Base-by-base conservation (phyloP, 2,113 vertebrate species). In the Sturnus vulgaris region DNA sequence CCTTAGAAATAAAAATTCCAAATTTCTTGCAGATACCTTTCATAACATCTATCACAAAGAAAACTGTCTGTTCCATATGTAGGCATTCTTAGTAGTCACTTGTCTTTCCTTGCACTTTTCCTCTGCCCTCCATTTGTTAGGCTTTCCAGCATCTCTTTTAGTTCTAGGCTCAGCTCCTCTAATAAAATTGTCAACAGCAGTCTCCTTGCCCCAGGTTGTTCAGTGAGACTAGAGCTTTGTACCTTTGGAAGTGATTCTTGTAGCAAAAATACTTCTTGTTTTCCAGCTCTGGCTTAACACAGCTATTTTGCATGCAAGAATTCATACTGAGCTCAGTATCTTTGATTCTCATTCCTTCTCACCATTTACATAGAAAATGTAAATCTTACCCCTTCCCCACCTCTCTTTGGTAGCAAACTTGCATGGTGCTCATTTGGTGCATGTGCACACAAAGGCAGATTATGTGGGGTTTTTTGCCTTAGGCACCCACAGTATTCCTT, bases 311-410 rank as follows among this genome's bases (percentile, higher is more conserved):
- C 49, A 21, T 53, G 64, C 82, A 92, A 60, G 64, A 83, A 92
- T 81, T 90, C n/a, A 16, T 59, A 20, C 9, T 5, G 22, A 47
- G 28, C 40, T 81, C 22, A 17, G 13, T 78, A 52, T 57, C 79
- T 95, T 96, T 93, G 60, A 49, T 80, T 96, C 40, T 91, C 24
- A 30, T 83, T 94, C 68, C 47, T 35, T 71, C 60, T 83, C 52
- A 5, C 11, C 5, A 59, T 71, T 94, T 95, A 59, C 79, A 78
- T 11, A 78, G 76, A 75, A 88, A 93, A 92, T 90, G 64, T 80
- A 78, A 81, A 70, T 81, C 75, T 90, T 86, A 64, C 68, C 40
- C 37, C 16, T 81, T 93, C 20, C 57, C 24, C 25, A 59, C 44
- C 14, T 33, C 7, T 78, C 12, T 49, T 75, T 7, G 8, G 40